Conservation (phyloP, 2,888 invertebrate species). For the Epirrhoe alternata region DNA sequence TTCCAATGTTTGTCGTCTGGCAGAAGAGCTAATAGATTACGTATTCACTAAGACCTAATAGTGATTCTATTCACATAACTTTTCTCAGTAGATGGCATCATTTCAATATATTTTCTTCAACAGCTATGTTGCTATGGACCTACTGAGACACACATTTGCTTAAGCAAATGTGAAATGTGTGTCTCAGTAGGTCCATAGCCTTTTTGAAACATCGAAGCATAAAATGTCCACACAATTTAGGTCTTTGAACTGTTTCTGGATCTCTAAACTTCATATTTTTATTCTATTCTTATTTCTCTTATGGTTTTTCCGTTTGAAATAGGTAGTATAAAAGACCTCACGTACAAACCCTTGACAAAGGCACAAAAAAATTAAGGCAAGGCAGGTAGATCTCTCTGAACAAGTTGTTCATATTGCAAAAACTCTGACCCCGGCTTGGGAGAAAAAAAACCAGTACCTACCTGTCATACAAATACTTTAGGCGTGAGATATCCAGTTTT, state of each 20-base stretch:
- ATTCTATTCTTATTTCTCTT: neutral
- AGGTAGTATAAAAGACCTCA: conserved; percentile 6
- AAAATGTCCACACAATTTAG: too few species aligned
- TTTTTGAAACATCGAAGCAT: too few species aligned
- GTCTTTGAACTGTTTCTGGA: too few species aligned
- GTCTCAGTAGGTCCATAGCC: too few species aligned
- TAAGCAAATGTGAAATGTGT: too few species aligned
- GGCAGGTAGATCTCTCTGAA: conserved; percentile 23
- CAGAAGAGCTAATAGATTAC: conserved; percentile 36
- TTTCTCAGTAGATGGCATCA: neutral
- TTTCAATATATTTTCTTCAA: neutral
- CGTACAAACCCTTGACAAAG: conserved; percentile 10
- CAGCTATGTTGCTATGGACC: too few species aligned
- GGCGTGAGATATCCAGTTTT: conserved; percentile 58
- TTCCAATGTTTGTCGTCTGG: conserved; percentile 56
- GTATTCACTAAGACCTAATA: conserved; percentile 15
- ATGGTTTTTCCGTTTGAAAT: conserved; percentile 3
- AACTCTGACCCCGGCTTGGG: conserved; percentile 47
- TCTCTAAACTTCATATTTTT: neutral
- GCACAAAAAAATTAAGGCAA: conserved; percentile 23
- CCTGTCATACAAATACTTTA: conserved; percentile 53
- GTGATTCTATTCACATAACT: conserved; percentile 12
- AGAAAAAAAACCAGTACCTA: conserved; percentile 53
- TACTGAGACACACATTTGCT: too few species aligned
- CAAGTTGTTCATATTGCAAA: conserved; percentile 52